These are phyloP conservation scores for Ctenoplectra terminalis DNA, from an alignment of 1,140 invertebrate genomes.

Conservation along the genomic window DNA sequence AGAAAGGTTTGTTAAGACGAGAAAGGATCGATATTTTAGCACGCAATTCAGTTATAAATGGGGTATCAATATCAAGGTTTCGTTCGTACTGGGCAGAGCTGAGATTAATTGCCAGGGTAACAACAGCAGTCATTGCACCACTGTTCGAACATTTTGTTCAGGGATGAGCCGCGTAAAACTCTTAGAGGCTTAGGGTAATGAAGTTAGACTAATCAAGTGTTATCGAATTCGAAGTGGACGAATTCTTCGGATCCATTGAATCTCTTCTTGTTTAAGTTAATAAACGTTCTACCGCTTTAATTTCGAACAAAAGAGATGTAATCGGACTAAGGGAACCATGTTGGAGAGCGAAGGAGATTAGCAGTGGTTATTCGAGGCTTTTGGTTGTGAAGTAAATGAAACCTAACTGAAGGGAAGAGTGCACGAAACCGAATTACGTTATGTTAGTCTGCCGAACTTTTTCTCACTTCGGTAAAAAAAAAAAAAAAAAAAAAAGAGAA, in stretches of 20 bases:
- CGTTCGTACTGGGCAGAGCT: not conserved
- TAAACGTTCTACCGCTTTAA: not conserved
- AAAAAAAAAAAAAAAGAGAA: too few relatives aligned
- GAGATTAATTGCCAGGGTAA: conserved; percentile 40
- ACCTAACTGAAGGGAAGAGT: conserved; percentile 40
- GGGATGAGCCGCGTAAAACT: not conserved
- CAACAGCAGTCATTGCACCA: conserved; percentile 18
- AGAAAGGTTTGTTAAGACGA: not conserved
- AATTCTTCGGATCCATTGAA: not conserved
- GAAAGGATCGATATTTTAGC: not conserved
- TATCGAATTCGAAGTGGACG: not conserved
- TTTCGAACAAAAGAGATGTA: conserved; percentile 5
- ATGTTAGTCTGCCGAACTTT: not conserved
- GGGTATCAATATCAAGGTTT: not conserved
- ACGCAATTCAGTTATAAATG: not conserved
- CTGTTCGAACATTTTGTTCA: not conserved
- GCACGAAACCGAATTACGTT: conserved; percentile 43
- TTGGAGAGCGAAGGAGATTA: not conserved
- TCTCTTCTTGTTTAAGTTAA: not conserved
- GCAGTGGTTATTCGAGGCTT: conserved; percentile 25
- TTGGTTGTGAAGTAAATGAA: conserved; percentile 25
- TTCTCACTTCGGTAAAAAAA: not conserved
- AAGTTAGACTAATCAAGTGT: not conserved
- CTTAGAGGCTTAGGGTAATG: not conserved
- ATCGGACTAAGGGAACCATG: conserved; percentile 50